These are phyloP conservation scores for Maccullochella peelii DNA, from an alignment of 2,113 vertebrate genomes.

Conservation along the genomic window DNA sequence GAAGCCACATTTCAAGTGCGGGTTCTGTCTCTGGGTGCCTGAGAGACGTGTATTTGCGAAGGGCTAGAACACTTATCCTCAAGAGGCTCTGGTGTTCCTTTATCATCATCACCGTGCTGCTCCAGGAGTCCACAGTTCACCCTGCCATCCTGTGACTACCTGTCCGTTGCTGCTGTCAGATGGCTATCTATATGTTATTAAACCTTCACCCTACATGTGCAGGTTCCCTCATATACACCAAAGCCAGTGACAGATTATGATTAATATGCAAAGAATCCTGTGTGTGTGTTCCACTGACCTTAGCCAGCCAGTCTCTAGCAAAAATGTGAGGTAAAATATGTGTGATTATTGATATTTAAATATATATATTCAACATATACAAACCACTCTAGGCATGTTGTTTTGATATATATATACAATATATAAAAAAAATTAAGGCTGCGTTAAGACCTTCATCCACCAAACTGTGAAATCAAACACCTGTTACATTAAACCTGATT, in stretches of 20 bases:
- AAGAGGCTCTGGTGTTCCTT: slow-evolving; percentile 66
- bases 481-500: not conserved
- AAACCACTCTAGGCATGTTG: not conserved
- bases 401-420: not conserved
- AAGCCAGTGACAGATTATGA: slow-evolving; percentile 19
- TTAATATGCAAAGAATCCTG: not conserved
- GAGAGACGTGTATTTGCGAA: slow-evolving; percentile 73
- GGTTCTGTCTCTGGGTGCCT: not conserved
- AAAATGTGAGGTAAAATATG: not conserved
- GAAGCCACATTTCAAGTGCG: slow-evolving; percentile 2
- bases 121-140: slow-evolving; percentile 30
- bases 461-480: slow-evolving; percentile 28
- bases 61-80: slow-evolving; percentile 74
- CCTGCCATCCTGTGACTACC: slow-evolving; percentile 6
- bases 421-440: not conserved
- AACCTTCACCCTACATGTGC: slow-evolving; percentile 12
- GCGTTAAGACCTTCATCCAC: not conserved
- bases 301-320: not conserved
- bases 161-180: slow-evolving; percentile 14
- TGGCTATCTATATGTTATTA: slow-evolving; percentile 1
- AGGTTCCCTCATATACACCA: not conserved
- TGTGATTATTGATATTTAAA: not conserved
- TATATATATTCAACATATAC: not conserved
- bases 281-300: not conserved
- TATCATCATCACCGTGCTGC: slow-evolving; percentile 16